Evolutionary conservation across 2,113 vertebrate genomes (phyloP), one percentile per base, ranked within the genome.

Genomic region (Osmerus mordax): DNA sequence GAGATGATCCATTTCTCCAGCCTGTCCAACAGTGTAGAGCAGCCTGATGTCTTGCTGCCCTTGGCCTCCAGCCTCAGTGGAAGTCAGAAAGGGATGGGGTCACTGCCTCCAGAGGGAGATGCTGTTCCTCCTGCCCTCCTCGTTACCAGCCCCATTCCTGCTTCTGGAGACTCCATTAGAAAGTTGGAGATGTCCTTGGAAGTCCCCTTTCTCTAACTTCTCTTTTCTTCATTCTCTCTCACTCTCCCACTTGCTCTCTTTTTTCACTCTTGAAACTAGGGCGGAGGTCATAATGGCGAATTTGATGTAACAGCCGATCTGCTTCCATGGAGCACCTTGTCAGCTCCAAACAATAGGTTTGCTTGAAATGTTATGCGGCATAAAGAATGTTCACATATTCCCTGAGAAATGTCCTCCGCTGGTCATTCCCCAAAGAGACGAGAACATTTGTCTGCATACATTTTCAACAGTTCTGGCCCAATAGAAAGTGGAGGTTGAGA

Each of bases 291-390:
- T 83, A 84, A 86, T 84, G 87, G 87, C 78, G 79, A 91, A 89
- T 90, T 91, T 90, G 87, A 92, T 91, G 83, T 90, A 91, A 88
- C 87, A 87, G 86, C 84, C 79, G 81, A 81, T 76, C 87, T 84
- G 86, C 86, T 90, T 88, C 75, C 62, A 69, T 73, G 87, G 84
- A 89, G 84, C 88, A 87, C 89, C 89, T 87, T 91, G 91, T 91
- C 90, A 92, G 84, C 85, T 86, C 86, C 84, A 90, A 90, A 92
- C 90, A 92, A 92, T 91, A 87, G 91, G 84, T 87, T 82, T 86
- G 84, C 87, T 67, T 81, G 81, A 87, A 83, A 83, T 85, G 84
- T 90, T 87, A 84, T 70, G 74, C 71, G 65, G 65, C 79, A 88
- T 88, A 89, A 83, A 83, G 77, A 89, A 84, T 77, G 83, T 85